Evolutionary conservation across 2,888 invertebrate genomes (phyloP), one percentile per base, ranked within the genome.

Genomic region (Drosophila ustulata): DNA sequence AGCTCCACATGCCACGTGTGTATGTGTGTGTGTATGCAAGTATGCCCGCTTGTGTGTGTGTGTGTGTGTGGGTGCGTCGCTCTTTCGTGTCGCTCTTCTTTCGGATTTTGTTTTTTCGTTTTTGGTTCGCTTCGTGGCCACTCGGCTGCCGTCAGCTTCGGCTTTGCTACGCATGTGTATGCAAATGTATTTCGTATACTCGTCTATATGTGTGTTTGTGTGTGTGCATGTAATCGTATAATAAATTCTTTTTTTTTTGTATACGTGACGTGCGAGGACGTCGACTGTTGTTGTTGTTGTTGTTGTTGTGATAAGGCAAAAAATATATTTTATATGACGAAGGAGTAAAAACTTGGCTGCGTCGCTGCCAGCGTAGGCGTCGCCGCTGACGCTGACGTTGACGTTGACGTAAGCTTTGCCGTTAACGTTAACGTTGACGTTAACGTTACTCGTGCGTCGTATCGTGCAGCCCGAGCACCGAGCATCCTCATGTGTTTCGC

Each of bases 221-320:
- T 25, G 9, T 45, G 9, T 45, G 46, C 26, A 47, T 43, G 39
- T 41, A 61, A 52, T 70, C 52, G 51, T 69, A 78, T 64, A 71
- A 71, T 70, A 74, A 57, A 67, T 74, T 82, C 70, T 86, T 88
- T 87, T 89, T 82, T 86, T 88, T 87, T 89, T 77, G 87, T 84
- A 73, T 86, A 87, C 82, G 85, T 86, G 84, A 89, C 88, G 88
- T 88, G 88, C 90, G 85, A 90, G 88, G 78, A 82, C 78, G 69
- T 78, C 78, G 79, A 75, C 34, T 37, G 49, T 28, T 63, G 63
- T 51, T 58, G 47, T 37, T 47, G 46, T 49, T 69, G 59, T 49
- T 66, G 58, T 61, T 80, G 77, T 83, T 82, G 78, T 82, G 80
- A 88, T 85, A 81, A 83, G 75, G 77, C 68, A 75, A 80, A 68